Base-by-base conservation (phyloP, 2,113 vertebrate genomes). In the Tachysurus vachellii region DNA sequence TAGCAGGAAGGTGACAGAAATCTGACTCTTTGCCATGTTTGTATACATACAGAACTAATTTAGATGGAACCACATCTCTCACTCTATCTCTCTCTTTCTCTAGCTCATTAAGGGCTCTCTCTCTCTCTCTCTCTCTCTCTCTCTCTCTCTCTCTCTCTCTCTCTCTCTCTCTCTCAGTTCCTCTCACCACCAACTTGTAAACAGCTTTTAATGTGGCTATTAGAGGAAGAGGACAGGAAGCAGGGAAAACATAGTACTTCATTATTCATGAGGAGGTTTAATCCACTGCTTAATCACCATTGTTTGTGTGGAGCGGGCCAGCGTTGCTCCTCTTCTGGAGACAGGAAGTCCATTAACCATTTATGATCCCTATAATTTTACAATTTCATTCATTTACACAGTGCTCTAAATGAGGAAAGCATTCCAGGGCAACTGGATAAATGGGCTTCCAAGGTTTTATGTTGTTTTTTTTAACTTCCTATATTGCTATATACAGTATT, bases 131-230 rank as follows among this genome's bases (percentile, higher is more conserved):
- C 93, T 92, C 26, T 77, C 75, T 44, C 71, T 76, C 44, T 84
- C 62, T 73, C 62, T 93, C 90, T 92, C 95, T 95, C 93, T 92
- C 13, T 79, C 75, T 26, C 73, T 76, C 47, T 31, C 76, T 54
- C n/a, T 79, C 4, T 31, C 53, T 56, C 56, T 95, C 62, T 85
- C 85, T 84, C 93, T 91, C 94, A 94, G 95, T 96, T 96, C 93
- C 95, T 97, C 96, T 96, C 95, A 93, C 92, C 93, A 95, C 95
- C 95, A 94, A 95, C 95, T 96, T 96, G 96, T 97, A 96, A 96
- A 97, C 96, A 97, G 96, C 95, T 96, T 97, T 96, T 97, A 97
- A 97, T 97, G 96, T 95, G 95, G 95, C 96, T 97, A 97, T 97
- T 97, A 97, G 96, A 94, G 95, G 95, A 96, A 97, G 96, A 96